These are phyloP conservation scores for Drosophila asahinai DNA, from an alignment of 1,140 invertebrate species.

Conservation along the genomic window DNA sequence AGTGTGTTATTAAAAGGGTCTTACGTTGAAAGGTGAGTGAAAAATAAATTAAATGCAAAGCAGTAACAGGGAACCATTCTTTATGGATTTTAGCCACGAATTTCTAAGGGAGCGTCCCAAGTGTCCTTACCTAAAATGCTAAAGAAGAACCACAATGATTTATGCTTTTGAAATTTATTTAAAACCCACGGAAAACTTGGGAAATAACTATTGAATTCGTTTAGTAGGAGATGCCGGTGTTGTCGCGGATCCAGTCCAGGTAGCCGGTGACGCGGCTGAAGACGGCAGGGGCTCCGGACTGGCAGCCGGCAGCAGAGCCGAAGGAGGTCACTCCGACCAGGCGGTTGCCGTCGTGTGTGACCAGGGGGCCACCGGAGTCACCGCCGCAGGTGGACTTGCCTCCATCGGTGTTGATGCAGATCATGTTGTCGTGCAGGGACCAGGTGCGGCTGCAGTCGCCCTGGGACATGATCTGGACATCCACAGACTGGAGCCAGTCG, in stretches of 20 bases:
- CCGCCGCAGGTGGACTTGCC: no score
- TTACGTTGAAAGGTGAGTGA: no score
- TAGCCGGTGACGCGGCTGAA: conserved; percentile 86
- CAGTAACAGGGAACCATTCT: no score
- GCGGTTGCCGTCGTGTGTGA: conserved; percentile 48
- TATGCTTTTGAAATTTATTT: conserved; percentile 6
- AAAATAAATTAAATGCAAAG: no score
- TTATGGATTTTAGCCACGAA: no score
- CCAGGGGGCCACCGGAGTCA: conserved; percentile 87
- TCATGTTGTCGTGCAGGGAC: conserved; percentile 40
- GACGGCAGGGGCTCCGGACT: conserved; percentile 85
- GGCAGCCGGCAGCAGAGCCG: conserved; percentile 49
- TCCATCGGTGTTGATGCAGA: conserved; percentile 45
- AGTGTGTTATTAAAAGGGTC: rapidly evolving
- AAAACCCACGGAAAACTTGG: neutral
- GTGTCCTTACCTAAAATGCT: neutral
- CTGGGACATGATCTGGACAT: conserved; percentile 46
- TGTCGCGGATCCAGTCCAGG: conserved; percentile 86
- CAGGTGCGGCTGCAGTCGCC: conserved; percentile 26
- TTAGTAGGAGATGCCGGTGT: conserved; percentile 62
- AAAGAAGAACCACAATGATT: neutral
- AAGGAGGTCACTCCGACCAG: conserved; percentile 50
- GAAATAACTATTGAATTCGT: no score
- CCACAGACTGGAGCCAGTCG: conserved; percentile 36
- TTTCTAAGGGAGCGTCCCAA: no score